Evolutionary conservation across 2,797 vertebrate species (phyloP), one percentile per base, ranked within the genome.

Genomic region (Urophycis tenuis): DNA sequence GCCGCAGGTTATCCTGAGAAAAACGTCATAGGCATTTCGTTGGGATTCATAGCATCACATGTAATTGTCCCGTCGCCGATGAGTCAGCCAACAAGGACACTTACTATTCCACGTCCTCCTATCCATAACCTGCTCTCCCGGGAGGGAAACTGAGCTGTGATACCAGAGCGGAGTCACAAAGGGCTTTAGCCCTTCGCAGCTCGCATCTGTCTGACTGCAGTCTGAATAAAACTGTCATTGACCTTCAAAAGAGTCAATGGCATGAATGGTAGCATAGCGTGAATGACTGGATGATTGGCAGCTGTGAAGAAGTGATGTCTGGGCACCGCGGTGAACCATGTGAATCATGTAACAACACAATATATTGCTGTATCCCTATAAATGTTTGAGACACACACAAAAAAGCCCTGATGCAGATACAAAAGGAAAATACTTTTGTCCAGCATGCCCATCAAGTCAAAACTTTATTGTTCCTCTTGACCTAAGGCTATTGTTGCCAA

Each of bases 1-100:
- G 17, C 25, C 22, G 53, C 75, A 64, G 10, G 73, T 60, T 60
- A n/a, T 25, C n/a, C 22, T 25, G 45, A 49, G 45, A 49, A 49
- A 22, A 19, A 49, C 67, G 53, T 14, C 60, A 75, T 33, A 77
- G 41, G 74, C 41, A 29, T 77, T 77, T 78, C 72, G 73, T 73
- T 41, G n/a, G 73, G 77, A 73, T 10, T 10, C 39, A 32, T 45
- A 75, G 75, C 72, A n/a, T n/a, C n/a, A n/a, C 11, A 77, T 30
- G 32, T 31, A 75, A 49, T 67, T 53, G 71, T 53, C 69, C 8
- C 3, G 17, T 71, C 10, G 29, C 6, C 22, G 81, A 82, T 70
- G 79, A 87, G 75, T 87, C 82, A 83, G 82, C 64, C 78, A 25
- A 25, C 70, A 7, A 80, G 78, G 77, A 89, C 81, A 86, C 83